These are phyloP conservation scores for Cephus spinipes DNA, from an alignment of 2,888 invertebrate species.

Conservation along the genomic window DNA sequence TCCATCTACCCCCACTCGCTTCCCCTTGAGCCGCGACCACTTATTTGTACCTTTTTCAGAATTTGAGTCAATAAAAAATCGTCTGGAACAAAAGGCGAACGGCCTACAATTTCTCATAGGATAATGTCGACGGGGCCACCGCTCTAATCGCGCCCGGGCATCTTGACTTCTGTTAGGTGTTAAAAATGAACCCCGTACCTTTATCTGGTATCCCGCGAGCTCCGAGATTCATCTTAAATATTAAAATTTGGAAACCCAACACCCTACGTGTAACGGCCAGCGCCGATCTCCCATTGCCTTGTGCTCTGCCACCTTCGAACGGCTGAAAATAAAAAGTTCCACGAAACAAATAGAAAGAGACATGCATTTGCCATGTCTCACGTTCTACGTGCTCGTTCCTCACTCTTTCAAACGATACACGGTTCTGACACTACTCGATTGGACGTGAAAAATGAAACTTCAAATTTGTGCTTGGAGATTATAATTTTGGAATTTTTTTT, in stretches of 20 bases:
- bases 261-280: slow-evolving; percentile 12
- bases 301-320: slow-evolving; percentile 1
- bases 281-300: neutral
- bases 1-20: slow-evolving; percentile 24
- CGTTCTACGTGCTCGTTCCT: neutral
- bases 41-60: slow-evolving; percentile 43
- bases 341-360: neutral
- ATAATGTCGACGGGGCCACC: slow-evolving; percentile 43
- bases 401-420: neutral
- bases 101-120: slow-evolving; percentile 59
- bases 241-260: slow-evolving; percentile 52
- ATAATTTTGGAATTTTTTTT: neutral
- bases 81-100: slow-evolving; percentile 54
- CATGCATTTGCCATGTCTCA: neutral
- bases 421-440: neutral
- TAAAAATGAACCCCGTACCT: slow-evolving; percentile 56
- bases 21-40: slow-evolving; percentile 23
- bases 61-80: slow-evolving; percentile 60
- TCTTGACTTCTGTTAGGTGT: slow-evolving; percentile 62
- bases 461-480: neutral
- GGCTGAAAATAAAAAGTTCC: neutral
- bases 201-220: slow-evolving; percentile 40
- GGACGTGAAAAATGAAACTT: neutral
- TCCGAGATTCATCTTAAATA: slow-evolving; percentile 41
- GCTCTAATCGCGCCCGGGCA: slow-evolving; percentile 50